Base-by-base conservation (phyloP, 2,888 invertebrate species). In the Drosophila parthenogenetica region DNA sequence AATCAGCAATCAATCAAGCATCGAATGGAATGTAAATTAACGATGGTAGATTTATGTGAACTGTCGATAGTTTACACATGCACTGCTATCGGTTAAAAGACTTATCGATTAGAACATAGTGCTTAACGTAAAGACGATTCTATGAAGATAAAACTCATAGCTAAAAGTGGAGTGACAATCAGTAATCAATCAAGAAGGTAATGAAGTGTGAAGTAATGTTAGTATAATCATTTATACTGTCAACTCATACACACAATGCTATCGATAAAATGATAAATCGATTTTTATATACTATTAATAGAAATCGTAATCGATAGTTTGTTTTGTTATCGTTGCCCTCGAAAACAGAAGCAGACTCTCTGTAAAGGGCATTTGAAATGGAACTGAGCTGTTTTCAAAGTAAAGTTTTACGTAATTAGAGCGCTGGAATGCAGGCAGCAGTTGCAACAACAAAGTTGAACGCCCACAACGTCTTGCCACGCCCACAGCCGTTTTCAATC, bases 321-420 rank as follows among this genome's bases (percentile, higher is more conserved):
- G 19, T 2, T 19, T n/a, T n/a, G 22, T 5, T 22, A 5, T 22
- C 5, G 5, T 5, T 22, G 22, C 22, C 22, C 5, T 5, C 22
- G 5, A 22, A 22, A 22, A 5, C 5, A 22, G 22, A 5, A 22
- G 29, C 8, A 29, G 29, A 29, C 29, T 29, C 29, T 29, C 5
- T 29, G 29, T 8, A 29, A 29, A 29, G 61, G 61, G 61, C 29
- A 61, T 45, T 54, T 45, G 19, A 68, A 68, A 32, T 69, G 53
- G 54, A 55, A 39, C 37, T 70, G 57, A 53, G 49, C 19, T 40
- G 10, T 69, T 59, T 69, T 63, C 63, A 55, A 69, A 69, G 58
- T 29, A 63, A 75, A 75, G 58, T 66, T 69, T 75, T 32, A 69
- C 17, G 63, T 69, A 69, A 75, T 68, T 74, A 45, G 48, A 14